These are phyloP conservation scores for Heliangelus exortis DNA, from an alignment of 2,797 vertebrate genomes.

Conservation along the genomic window DNA sequence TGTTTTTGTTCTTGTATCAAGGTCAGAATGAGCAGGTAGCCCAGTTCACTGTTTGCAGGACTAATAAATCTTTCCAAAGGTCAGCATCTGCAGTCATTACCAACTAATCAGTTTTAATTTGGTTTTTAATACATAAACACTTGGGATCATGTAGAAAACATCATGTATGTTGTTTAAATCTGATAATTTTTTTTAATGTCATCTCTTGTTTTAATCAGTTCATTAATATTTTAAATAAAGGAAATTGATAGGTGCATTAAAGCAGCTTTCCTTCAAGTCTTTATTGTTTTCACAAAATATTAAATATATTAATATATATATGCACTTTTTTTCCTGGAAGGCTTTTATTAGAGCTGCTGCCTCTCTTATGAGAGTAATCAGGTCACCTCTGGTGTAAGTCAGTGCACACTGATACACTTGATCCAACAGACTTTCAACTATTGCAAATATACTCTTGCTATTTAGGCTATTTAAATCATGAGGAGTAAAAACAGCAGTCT, in stretches of 20 bases:
- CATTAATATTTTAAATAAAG: conserved; percentile 66
- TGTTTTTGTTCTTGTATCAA: conserved; percentile 65
- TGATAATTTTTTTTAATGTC: background rate
- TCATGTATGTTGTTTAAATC: conserved; percentile 52
- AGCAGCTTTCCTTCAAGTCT: conserved; percentile 36
- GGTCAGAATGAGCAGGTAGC: conserved; percentile 65
- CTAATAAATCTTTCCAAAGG: conserved; percentile 73
- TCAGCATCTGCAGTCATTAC: conserved; percentile 70
- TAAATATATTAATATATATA: conserved; percentile 48
- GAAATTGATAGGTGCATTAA: conserved; percentile 62
- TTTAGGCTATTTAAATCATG: background rate
- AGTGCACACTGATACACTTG: background rate
- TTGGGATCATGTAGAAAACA: conserved; percentile 66
- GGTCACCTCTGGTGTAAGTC: conserved; percentile 39
- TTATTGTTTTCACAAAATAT: conserved; percentile 66
- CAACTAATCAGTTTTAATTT: conserved; percentile 72
- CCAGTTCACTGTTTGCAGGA: conserved; percentile 63
- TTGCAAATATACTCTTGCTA: background rate
- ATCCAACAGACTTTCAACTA: conserved; percentile 44
- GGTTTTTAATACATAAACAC: conserved; percentile 69
- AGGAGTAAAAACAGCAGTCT: background rate
- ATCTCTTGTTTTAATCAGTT: conserved; percentile 49
- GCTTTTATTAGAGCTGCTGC: conserved; percentile 24
- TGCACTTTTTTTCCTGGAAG: background rate
- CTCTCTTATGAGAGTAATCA: conserved; percentile 44